Evolutionary conservation across 2,113 vertebrate genomes (phyloP), one percentile per base, ranked within the genome.

Genomic region (Oophaga pumilio): DNA sequence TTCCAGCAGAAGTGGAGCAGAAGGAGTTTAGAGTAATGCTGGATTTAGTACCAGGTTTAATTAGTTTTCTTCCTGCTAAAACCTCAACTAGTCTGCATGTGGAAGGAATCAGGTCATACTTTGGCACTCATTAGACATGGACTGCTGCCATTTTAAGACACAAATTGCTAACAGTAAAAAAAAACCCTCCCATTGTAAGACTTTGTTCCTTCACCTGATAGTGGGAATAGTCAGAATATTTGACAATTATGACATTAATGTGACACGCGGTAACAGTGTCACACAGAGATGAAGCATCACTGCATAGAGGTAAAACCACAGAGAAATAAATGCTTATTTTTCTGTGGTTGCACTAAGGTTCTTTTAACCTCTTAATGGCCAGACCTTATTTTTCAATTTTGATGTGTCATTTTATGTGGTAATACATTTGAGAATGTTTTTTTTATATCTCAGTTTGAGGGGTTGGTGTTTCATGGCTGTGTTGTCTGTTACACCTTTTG

Each of bases 81-180:
- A 53, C 17, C 18, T 56, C 18, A 71, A 56, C 57, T 26, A 52
- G 76, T n/a, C 69, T 80, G 8, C 57, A 22, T 26, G 28, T 80
- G n/a, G 4, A 33, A 28, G 14, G 52, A 69, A 84, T 28, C 22
- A 26, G 82, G 64, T 69, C 50, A 33, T 57, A 20, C 26, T 50
- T 84, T 73, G 57, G 50, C 56, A 10, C 22, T 85, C 18, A 76
- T 85, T 76, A 76, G 33, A 76, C 43, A 62, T 76, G 20, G 53
- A 56, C 53, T 76, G 50, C 71, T 73, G 71, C 53, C n/a, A 15
- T 85, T 76, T n/a, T 56, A 76, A 26, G 28, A 7, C 50, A 57
- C 24, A 50, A 57, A 71, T 71, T 24, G 43, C 69, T 43, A 43
- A 73, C 74, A 52, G 74, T 8, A 52, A 13, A 76, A 12, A 76